Evolutionary conservation across 2,113 vertebrate genomes (phyloP), one percentile per base, ranked within the genome.

Genomic region (Clarias batrachus): DNA sequence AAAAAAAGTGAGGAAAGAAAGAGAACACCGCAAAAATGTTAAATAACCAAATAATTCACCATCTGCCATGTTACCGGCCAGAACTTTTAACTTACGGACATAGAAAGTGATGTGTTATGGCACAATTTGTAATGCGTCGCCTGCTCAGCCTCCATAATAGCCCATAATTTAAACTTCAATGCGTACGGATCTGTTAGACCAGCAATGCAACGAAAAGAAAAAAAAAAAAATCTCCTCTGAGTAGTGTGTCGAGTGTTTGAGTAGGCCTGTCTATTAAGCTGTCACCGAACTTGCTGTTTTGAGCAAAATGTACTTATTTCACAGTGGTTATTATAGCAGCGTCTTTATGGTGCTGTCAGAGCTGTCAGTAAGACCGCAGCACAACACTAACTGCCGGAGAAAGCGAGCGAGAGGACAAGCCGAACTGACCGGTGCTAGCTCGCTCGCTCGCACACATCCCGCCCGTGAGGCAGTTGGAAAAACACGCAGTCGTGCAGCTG

Each of bases 291-390:
- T 66, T 63, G 57, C 70, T 84, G 82, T 78, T 87, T 87, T 48
- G 81, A 70, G 84, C 37, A 52, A 81, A 86, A 86, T 70, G 54
- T 3, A 74, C 76, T 77, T 66, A 76, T 79, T 60, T 82, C 77
- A 80, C 73, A 83, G 83, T 60, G 52, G 87, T 79, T 87, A 76
- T 80, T 79, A 74, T 63, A 83, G 89, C 68, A 62, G 73, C 25
- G 71, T 88, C 86, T 89, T 83, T 88, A 81, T 77, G 37, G 80
- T 84, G 76, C 88, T 86, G 84, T 82, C 88, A 84, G 68, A 86
- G 59, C 88, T 87, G 86, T 89, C 90, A 89, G 57, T 65, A 82
- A 54, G 78, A 17, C 33, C 19, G 37, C 79, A 23, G 66, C n/a
- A 21, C 78, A 71, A 23, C 84, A 52, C 65, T 81, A 52, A 81